phyloP scores from a whole-genome alignment of 92 coral and sea anemone genomes.

The Palythoa heliodiscus region DNA sequence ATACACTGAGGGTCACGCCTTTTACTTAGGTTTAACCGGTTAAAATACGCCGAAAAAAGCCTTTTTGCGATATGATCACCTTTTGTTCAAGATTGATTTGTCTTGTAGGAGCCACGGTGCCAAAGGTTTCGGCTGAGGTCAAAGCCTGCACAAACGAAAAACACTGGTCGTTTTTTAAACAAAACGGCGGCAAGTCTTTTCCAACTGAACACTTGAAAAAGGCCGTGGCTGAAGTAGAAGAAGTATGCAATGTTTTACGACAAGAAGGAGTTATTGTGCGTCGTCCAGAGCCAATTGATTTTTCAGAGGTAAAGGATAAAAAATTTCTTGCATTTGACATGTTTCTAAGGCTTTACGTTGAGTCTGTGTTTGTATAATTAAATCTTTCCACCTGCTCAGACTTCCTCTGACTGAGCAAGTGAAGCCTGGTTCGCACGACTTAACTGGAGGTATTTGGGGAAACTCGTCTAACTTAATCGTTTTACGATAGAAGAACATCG shows the following conservation, averaged over 20 bases:
- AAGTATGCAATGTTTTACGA: constrained; percentile 68
- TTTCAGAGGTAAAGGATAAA: constrained; percentile 66
- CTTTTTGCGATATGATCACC: too few species aligned
- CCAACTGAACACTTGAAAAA: constrained; percentile 65
- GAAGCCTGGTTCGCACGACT: too few species aligned
- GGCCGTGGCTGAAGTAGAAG: constrained; percentile 74
- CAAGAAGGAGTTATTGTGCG: constrained; percentile 88
- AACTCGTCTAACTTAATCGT: too few species aligned
- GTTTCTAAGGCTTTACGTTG: background rate
- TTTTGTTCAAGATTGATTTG: background rate
- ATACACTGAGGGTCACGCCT: too few species aligned
- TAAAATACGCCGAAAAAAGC: too few species aligned
- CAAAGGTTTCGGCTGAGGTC: constrained; percentile 66
- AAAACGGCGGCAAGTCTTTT: constrained; percentile 68
- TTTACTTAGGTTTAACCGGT: too few species aligned
- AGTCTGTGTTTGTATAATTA: too few species aligned
- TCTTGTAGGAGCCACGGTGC: constrained; percentile 39
- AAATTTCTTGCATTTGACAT: background rate
- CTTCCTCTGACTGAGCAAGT: too few species aligned
- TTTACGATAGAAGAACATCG: too few species aligned
- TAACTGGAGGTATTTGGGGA: too few species aligned
- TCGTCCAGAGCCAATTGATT: constrained; percentile 74
- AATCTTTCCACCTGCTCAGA: too few species aligned
- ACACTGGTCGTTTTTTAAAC: constrained; percentile 68
- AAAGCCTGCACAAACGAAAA: constrained; percentile 68